Conservation (phyloP, 2,888 invertebrate species). For the Drosophila parthenogenetica region DNA sequence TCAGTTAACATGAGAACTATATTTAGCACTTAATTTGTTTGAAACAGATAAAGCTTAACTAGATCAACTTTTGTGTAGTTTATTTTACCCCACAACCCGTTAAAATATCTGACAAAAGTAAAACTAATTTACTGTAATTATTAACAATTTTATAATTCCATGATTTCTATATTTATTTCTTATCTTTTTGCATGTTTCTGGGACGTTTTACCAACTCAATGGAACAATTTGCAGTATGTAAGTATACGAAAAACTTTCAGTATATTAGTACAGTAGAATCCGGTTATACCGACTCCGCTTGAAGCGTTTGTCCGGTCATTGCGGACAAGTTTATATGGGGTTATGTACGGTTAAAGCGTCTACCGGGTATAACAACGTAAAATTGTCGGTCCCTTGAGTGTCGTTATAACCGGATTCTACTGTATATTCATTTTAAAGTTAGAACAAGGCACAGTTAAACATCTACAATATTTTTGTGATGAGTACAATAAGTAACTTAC, state of each 20-base stretch:
- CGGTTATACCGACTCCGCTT: too few species aligned
- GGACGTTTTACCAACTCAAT: background rate
- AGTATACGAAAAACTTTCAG: conserved; percentile 1
- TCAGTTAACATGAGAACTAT: conserved; percentile 55
- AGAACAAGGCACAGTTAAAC: too few species aligned
- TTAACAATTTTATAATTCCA: background rate
- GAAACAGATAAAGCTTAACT: conserved; percentile 59
- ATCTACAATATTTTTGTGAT: too few species aligned
- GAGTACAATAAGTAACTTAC: too few species aligned
- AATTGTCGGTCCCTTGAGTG: too few species aligned
- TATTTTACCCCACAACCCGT: conserved; percentile 21
- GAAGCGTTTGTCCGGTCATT: too few species aligned
- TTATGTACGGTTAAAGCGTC: too few species aligned
- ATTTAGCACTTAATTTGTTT: conserved; percentile 75
- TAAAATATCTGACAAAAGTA: background rate
- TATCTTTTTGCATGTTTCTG: conserved; percentile 12
- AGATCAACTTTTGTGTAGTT: conserved; percentile 39
- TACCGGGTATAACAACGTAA: too few species aligned
- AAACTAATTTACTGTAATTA: background rate
- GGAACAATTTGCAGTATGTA: conserved; percentile 12
- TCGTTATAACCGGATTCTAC: too few species aligned
- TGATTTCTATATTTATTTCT: conserved; percentile 10
- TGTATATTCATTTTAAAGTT: too few species aligned
- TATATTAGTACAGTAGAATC: too few species aligned
- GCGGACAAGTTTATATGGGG: too few species aligned